Evolutionary conservation across 2,113 vertebrate genomes (phyloP).

Genomic region (Zapornia atra): DNA sequence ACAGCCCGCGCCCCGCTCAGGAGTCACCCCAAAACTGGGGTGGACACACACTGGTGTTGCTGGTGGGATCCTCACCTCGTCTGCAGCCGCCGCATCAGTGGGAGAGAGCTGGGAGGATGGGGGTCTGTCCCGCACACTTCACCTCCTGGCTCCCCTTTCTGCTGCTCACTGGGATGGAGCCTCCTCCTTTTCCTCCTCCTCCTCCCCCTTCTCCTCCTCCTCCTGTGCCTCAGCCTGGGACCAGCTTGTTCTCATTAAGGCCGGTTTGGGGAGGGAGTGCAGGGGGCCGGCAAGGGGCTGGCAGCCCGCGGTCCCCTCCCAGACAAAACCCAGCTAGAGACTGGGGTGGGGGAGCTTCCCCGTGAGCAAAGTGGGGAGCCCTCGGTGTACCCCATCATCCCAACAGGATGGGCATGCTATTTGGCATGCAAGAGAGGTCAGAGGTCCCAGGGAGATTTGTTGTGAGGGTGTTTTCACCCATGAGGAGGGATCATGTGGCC

Average conservation of each 20-base stretch:
- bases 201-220: conserved; percentile 34
- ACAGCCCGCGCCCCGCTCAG: rapidly evolving
- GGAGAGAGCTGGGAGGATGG: background rate
- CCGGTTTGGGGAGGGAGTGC: conserved; percentile 74
- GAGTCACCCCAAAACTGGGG: background rate
- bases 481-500: rapidly evolving
- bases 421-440: background rate
- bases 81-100: background rate
- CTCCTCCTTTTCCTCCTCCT: background rate
- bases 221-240: conserved; percentile 18
- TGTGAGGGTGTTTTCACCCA: background rate
- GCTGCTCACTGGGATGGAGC: background rate
- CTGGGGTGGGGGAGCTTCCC: background rate
- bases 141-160: background rate
- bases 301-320: conserved; percentile 29
- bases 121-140: conserved; percentile 3
- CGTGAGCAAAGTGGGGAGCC: background rate
- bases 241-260: conserved; percentile 93
- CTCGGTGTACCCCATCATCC: rapidly evolving
- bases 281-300: conserved; percentile 61
- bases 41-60: background rate
- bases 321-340: background rate
- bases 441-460: background rate
- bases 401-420: background rate
- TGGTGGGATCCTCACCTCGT: background rate